Conservation (phyloP, 2,113 vertebrate species). For the Neolamprologus modestus region DNA sequence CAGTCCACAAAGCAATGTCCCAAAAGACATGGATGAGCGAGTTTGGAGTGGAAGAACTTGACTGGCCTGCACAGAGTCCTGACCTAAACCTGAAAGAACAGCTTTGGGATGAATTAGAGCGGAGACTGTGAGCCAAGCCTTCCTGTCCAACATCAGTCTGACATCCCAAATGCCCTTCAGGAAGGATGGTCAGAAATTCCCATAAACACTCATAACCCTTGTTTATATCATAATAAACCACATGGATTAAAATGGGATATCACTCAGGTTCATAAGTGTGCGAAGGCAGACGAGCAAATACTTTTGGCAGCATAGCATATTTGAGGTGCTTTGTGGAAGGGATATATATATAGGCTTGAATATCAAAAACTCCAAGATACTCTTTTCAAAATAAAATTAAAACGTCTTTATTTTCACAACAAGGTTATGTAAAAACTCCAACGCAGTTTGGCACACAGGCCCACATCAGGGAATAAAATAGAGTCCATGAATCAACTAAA, state of each 20-base stretch:
- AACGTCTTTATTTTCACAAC: neutral
- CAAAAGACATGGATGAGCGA: neutral
- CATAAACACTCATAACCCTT: neutral
- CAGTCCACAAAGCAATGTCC: neutral
- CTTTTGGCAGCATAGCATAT: neutral
- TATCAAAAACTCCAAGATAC: neutral
- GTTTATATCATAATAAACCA: neutral
- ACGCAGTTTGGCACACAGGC: neutral
- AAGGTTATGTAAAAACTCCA: neutral
- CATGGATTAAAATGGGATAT: neutral
- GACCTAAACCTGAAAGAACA: neutral
- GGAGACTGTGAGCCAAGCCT: neutral
- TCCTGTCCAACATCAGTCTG: neutral
- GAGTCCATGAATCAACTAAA: neutral
- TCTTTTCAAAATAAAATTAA: neutral
- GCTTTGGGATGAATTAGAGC: neutral
- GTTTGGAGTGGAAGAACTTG: neutral
- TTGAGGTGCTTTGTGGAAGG: neutral
- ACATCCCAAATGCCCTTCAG: neutral
- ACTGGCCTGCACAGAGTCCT: neutral
- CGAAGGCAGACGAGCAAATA: neutral
- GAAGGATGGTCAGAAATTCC: neutral
- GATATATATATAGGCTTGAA: neutral
- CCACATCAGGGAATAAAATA: neutral
- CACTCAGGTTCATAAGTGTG: neutral